phyloP scores from a whole-genome alignment of 2,797 vertebrate genomes.

The Atherinosoma microstoma region DNA sequence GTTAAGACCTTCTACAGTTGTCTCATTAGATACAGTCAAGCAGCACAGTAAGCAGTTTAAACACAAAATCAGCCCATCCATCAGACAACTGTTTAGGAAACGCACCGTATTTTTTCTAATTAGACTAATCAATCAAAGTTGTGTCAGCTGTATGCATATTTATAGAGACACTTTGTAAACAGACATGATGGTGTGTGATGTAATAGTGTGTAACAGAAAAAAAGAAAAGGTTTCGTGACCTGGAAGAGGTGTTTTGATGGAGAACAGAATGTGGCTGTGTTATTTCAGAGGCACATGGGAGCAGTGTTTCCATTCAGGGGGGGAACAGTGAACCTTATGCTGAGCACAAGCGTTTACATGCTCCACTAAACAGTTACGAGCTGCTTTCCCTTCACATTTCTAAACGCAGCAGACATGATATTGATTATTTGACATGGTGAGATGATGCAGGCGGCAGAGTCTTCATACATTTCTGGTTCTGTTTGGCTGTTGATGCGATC shows the following conservation, averaged over 20 bases:
- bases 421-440: slow-evolving; percentile 38
- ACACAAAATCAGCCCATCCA: slow-evolving; percentile 25
- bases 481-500: slow-evolving; percentile 25
- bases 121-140: slow-evolving; percentile 42
- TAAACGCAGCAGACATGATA: slow-evolving; percentile 23
- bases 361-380: slow-evolving; percentile 27
- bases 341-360: slow-evolving; percentile 37
- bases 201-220: slow-evolving; percentile 34
- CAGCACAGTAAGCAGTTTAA: slow-evolving; percentile 37
- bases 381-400: slow-evolving; percentile 4
- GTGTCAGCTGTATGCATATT: not conserved
- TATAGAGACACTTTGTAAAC: slow-evolving; percentile 10
- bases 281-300: slow-evolving; percentile 39
- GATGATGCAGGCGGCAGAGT: slow-evolving; percentile 40
- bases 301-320: slow-evolving; percentile 38
- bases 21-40: slow-evolving; percentile 58
- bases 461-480: not conserved
- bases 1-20: slow-evolving; percentile 31
- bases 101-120: slow-evolving; percentile 38
- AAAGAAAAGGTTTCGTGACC: slow-evolving; percentile 41
- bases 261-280: slow-evolving; percentile 15
- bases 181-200: not conserved
- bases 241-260: slow-evolving; percentile 42
- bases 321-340: slow-evolving; percentile 10
- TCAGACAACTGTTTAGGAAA: slow-evolving; percentile 52